Base-by-base conservation (phyloP, 53 echinoderm and acorn worm species). In the Glandiceps talaboti region DNA sequence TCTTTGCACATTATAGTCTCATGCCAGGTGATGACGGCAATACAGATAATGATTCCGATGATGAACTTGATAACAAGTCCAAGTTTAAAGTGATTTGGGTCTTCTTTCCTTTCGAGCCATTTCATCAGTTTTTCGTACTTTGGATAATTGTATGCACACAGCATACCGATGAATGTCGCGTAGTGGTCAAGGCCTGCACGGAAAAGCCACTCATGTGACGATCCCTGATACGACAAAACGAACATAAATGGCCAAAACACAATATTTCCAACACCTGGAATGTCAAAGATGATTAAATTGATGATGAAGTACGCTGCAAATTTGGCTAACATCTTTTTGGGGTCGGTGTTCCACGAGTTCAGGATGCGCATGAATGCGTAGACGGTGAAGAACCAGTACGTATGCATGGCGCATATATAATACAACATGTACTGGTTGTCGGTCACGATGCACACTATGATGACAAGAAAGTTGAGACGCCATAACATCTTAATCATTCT, bases 351-450 rank as follows among this genome's bases (percentile, higher is more conserved):
- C 93, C 93, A 93, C 0, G 93, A 93, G 0, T 74, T 82, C 14
- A 93, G 75, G 33, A 82, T 33, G 31, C 73, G 82, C 93, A 93
- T 93, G 86, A 93, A 90, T 26, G 85, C 76, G 72, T 93, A 93
- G 33, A 93, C 88, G 10, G 88, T 81, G 27, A 93, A 30, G 72
- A 93, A 93, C 93, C 93, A 93, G 73, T 93, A 93, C 73, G 90
- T 93, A 76, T 93, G 93, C 93, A 93, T 93, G 29, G 90, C 93
- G 77, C 93, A 93, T 83, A 93, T 93, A 88, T 93, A 93, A 77
- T 93, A 93, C 75, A 90, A 75, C 93, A 93, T 90, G 84, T 93
- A 93, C 75, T 83, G 64, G 80, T 90, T 93, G 82, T 93, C 74
- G 31, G 93, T 93, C 27, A 84, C 84, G 80, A 90, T 29, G 32